Percentiles rank a stretch among this genome's conserved stretches.
phyloP scores from a whole-genome alignment of 2,888 invertebrate genomes.

The Leptinotarsa haldemani region DNA sequence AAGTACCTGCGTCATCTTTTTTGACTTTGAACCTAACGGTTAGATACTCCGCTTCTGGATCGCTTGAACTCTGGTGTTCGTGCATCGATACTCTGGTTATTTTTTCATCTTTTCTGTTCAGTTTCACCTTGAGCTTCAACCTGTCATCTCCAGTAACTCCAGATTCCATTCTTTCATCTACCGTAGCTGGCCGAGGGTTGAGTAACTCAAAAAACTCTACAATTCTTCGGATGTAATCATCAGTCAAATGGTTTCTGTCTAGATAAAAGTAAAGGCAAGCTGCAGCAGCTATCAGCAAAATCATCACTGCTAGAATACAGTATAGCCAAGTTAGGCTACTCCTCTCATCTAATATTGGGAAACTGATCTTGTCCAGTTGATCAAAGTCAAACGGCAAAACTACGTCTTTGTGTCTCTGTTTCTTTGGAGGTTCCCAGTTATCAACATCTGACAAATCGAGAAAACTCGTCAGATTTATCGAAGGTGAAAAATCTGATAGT shows the following conservation, averaged over 20 bases:
- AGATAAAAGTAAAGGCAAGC: slow-evolving; percentile 17
- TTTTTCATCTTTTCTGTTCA: slow-evolving; percentile 24
- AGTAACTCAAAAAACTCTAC: neutral
- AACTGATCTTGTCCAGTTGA: slow-evolving; percentile 22
- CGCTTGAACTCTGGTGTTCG: slow-evolving; percentile 17
- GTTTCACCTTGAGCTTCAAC: slow-evolving; percentile 28
- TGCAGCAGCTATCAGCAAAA: neutral
- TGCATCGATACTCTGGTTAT: slow-evolving; percentile 25
- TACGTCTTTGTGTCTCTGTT: slow-evolving; percentile 11
- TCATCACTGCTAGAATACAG: neutral
- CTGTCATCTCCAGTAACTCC: slow-evolving; percentile 16
- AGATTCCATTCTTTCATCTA: neutral
- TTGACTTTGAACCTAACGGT: slow-evolving; percentile 35
- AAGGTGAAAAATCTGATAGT: slow-evolving; percentile 9
- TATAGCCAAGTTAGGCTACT: slow-evolving; percentile 17
- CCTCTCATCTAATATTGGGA: neutral
- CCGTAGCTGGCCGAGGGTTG: neutral
- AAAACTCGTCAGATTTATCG: slow-evolving; percentile 15
- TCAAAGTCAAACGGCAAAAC: slow-evolving; percentile 29
- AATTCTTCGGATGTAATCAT: neutral
- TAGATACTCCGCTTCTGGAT: slow-evolving; percentile 32
- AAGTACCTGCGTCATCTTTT: slow-evolving; percentile 4
- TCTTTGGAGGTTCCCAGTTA: neutral
- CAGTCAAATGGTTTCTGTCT: slow-evolving; percentile 4
- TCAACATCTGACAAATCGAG: slow-evolving; percentile 22